These are phyloP conservation scores for Fabriciana adippe DNA, from an alignment of 2,888 invertebrate genomes.

Conservation along the genomic window DNA sequence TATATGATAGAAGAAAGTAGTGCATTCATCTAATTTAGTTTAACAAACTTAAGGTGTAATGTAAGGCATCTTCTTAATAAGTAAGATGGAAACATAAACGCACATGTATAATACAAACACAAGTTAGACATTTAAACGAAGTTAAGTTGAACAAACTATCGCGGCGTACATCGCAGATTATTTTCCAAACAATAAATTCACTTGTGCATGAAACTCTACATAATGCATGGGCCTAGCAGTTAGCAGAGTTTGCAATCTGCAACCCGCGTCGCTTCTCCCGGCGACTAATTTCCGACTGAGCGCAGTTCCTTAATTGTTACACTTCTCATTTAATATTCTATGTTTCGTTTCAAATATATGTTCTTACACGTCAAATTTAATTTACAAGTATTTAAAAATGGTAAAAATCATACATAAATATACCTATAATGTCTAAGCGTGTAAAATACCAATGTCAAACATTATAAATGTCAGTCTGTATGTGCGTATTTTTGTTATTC, in stretches of 20 bases:
- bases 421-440: neutral
- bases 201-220: constrained; percentile 30
- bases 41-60: neutral
- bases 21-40: neutral
- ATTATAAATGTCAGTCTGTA: no score
- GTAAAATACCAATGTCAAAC: no score
- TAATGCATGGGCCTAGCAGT: constrained; percentile 33
- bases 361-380: constrained; percentile 10
- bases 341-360: constrained; percentile 35
- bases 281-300: constrained; percentile 79
- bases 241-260: constrained; percentile 53
- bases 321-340: constrained; percentile 46
- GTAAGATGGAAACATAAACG: constrained; percentile 3
- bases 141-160: constrained; percentile 30
- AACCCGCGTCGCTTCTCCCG: constrained; percentile 51
- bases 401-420: neutral
- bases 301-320: constrained; percentile 53
- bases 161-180: constrained; percentile 28
- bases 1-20: neutral
- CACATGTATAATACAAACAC: constrained; percentile 10
- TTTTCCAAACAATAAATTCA: constrained; percentile 39
- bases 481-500: no score
- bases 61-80: neutral
- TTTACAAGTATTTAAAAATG: neutral
- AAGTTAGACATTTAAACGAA: constrained; percentile 23